phyloP scores from a whole-genome alignment of 2,113 vertebrate genomes.

The Otus sunia region DNA sequence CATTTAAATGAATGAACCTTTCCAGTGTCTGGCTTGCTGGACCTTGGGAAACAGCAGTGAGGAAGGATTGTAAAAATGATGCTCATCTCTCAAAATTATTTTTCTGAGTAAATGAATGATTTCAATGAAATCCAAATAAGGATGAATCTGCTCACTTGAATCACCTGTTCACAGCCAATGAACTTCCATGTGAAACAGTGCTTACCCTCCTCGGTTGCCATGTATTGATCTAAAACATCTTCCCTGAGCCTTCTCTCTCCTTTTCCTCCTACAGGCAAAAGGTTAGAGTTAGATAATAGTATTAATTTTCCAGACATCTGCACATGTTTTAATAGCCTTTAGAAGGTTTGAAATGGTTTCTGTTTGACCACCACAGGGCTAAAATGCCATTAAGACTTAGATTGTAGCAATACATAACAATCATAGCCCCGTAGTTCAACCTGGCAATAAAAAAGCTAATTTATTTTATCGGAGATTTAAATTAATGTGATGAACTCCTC shows the following conservation, averaged over 20 bases:
- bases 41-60: constrained; percentile 52
- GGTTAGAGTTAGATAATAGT: constrained; percentile 77
- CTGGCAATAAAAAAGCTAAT: constrained; percentile 70
- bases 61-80: constrained; percentile 18
- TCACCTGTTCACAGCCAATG: neutral
- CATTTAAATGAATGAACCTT: constrained; percentile 45
- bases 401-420: constrained; percentile 74
- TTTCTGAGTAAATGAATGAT: constrained; percentile 50
- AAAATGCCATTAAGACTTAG: constrained; percentile 76
- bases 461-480: constrained; percentile 72
- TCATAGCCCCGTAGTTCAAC: constrained; percentile 59
- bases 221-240: constrained; percentile 72
- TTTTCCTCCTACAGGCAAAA: constrained; percentile 74
- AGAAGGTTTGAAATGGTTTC: constrained; percentile 74
- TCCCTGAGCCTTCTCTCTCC: constrained; percentile 64
- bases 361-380: constrained; percentile 76
- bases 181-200: constrained; percentile 41
- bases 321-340: constrained; percentile 80
- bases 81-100: constrained; percentile 32
- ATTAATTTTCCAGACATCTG: constrained; percentile 84
- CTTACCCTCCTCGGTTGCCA: constrained; percentile 45
- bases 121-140: constrained; percentile 21
- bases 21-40: neutral
- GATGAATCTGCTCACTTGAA: constrained; percentile 28
- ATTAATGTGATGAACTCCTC: constrained; percentile 61